Conservation (phyloP, 1,140 invertebrate species). For the Leptestheria dahalacensis region DNA sequence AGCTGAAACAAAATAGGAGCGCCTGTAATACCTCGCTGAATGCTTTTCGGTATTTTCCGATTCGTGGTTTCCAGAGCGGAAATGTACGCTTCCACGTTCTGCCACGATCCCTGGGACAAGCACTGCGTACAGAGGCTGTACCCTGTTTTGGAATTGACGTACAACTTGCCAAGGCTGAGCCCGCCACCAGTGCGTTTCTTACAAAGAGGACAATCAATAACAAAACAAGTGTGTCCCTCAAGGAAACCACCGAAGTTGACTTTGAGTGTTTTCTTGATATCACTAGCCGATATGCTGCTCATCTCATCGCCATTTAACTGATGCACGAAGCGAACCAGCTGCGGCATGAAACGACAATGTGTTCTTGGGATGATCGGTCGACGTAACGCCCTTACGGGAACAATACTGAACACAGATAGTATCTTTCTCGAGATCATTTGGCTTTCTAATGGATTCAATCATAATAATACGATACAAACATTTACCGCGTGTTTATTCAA, state of each 20-base stretch:
- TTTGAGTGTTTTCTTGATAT: conserved; percentile 7
- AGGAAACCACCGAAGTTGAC: conserved; percentile 9
- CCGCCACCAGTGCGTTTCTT: neutral
- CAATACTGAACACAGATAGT: neutral
- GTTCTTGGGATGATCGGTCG: neutral
- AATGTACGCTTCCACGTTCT: neutral
- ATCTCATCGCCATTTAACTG: neutral
- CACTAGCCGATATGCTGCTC: neutral
- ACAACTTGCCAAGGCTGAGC: conserved; percentile 3
- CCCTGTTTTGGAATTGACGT: conserved; percentile 13
- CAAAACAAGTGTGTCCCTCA: conserved; percentile 13
- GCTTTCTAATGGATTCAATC: too few species aligned
- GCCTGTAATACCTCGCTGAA: neutral
- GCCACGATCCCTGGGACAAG: neutral
- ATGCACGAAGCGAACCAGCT: neutral
- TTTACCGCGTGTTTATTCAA: neutral
- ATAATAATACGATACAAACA: too few species aligned
- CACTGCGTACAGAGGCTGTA: conserved; percentile 2
- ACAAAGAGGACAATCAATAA: conserved; percentile 8
- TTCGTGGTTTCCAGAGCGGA: neutral
- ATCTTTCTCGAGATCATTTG: neutral
- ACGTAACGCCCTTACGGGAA: neutral
- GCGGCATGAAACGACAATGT: neutral
- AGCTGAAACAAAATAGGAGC: conserved; percentile 4
- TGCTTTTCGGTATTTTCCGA: neutral